phyloP scores from a whole-genome alignment of 2,888 invertebrate genomes.

The Branchinecta sandiegonensis region DNA sequence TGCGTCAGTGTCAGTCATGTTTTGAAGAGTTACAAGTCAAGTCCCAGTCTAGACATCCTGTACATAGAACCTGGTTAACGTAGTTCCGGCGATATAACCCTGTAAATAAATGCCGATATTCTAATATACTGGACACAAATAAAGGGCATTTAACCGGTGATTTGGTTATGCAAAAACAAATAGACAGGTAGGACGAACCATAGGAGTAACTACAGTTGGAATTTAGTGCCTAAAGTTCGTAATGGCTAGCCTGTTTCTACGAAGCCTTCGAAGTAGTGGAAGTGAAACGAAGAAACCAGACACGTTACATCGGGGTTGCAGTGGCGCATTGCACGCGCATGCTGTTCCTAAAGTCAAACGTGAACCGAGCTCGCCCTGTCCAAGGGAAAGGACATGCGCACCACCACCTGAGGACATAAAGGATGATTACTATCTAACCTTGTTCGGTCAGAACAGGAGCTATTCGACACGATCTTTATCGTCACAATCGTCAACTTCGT shows the following conservation, averaged over 20 bases:
- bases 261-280: background rate
- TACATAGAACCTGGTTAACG: too few species aligned
- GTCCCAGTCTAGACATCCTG: too few species aligned
- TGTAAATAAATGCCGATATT: too few species aligned
- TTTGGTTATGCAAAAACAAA: too few species aligned
- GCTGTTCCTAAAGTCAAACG: slow-evolving; percentile 42
- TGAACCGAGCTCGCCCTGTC: slow-evolving; percentile 18
- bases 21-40: too few species aligned
- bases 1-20: too few species aligned
- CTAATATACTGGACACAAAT: too few species aligned
- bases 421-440: slow-evolving; percentile 17
- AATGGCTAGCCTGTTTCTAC: background rate
- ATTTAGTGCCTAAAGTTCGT: background rate
- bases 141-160: too few species aligned
- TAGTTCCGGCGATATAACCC: too few species aligned
- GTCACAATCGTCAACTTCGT: slow-evolving; percentile 22
- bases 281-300: background rate
- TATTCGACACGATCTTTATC: slow-evolving; percentile 23
- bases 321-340: slow-evolving; percentile 58
- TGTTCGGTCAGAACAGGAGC: slow-evolving; percentile 18
- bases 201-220: too few species aligned
- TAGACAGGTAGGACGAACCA: too few species aligned
- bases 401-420: slow-evolving; percentile 12
- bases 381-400: background rate
- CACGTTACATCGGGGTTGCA: slow-evolving; percentile 38